Evolutionary conservation across 2,113 vertebrate genomes (phyloP), one percentile per base, ranked within the genome.

Genomic region (Lampris megalopsis): DNA sequence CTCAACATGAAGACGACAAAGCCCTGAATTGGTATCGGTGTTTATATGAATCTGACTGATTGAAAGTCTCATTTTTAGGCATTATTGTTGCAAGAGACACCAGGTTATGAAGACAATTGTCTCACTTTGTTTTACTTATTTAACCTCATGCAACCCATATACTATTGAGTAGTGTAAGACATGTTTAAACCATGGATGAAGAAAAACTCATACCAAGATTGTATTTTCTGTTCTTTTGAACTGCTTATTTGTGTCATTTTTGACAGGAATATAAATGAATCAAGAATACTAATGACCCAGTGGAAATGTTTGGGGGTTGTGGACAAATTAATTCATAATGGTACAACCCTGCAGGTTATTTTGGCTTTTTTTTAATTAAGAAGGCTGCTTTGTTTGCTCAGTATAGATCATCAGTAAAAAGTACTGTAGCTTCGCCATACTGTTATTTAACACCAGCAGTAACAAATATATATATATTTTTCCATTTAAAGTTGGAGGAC

Each of bases 151-250:
- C 24, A 24, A 24, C 24, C 24, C 24, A 24, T 24, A 24, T 24
- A 24, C 24, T 24, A 24, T 24, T 24, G 24, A 24, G 24, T 24
- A 24, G 24, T 24, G 24, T 24, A 24, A 0, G 24, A 24, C 0
- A 13, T 53, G 43, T 53, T 53, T 11, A n/a, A 45, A 9, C 3
- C 50, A 52, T 52, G 50, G 50, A 13, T 52, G 6, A 13, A 13
- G 3, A 52, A 52, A 13, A 52, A 52, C 9, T 11, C 11, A 52
- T 3, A 52, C 50, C 7, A 45, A 81, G 81, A 88, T 82, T 84
- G 73, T 48, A 62, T 83, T 85, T 88, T 59, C 49, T 60, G 6
- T 61, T 79, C 65, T 80, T 84, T 86, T 41, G 73, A 85, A 84
- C 61, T 48, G 24, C 24, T 24, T 24, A 24, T 24, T 24, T 24